phyloP scores from a whole-genome alignment of 2,113 vertebrate genomes.

The Oreamnos americanus region DNA sequence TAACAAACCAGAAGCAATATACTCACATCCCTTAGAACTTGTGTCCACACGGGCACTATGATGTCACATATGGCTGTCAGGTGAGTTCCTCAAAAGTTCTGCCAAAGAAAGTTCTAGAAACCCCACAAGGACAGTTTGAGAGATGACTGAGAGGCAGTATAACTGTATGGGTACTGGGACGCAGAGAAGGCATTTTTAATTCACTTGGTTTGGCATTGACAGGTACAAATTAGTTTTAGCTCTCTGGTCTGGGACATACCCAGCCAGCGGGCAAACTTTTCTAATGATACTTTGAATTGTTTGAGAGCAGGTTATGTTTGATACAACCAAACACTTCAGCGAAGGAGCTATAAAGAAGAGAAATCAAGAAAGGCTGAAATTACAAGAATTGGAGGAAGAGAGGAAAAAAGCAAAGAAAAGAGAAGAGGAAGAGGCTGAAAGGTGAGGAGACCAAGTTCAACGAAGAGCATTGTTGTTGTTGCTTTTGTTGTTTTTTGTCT shows the following conservation, averaged over 20 bases:
- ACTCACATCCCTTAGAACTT: not conserved
- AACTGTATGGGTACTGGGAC: not conserved
- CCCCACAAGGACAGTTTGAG: not conserved
- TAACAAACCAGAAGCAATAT: not conserved
- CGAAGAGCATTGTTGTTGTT: constrained; percentile 33
- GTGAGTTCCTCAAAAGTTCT: not conserved
- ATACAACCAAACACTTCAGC: constrained; percentile 80
- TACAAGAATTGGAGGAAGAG: constrained; percentile 81
- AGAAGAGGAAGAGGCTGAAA: constrained; percentile 77
- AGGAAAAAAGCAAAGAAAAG: constrained; percentile 72
- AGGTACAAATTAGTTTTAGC: not conserved
- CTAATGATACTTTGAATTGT: constrained; percentile 70
- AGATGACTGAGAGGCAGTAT: not conserved
- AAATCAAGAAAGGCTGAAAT: constrained; percentile 80
- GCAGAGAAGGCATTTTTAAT: not conserved
- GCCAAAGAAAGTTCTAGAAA: constrained; percentile 2
- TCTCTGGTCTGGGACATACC: not conserved
- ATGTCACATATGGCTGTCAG: not conserved
- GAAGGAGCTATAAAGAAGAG: constrained; percentile 78
- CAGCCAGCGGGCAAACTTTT: not conserved
- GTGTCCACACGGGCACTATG: not conserved
- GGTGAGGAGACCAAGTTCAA: constrained; percentile 73
- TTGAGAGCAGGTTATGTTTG: constrained; percentile 80
- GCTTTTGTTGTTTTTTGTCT: not conserved
- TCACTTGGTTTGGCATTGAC: not conserved